Evolutionary conservation across 2,797 vertebrate genomes (phyloP).

Genomic region (Alca torda): DNA sequence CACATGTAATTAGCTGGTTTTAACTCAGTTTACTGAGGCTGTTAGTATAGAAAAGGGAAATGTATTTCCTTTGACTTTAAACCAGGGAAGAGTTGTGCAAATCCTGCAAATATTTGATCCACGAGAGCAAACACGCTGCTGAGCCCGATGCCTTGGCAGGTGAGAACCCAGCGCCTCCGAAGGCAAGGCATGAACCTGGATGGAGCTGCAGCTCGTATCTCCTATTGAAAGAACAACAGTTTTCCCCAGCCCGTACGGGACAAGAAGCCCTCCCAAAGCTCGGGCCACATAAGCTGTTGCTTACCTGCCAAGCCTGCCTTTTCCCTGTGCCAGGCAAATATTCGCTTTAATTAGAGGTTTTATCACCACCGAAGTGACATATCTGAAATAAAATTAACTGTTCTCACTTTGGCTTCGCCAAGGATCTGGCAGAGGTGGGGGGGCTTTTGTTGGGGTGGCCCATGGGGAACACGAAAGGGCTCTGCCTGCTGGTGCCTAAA

Average conservation of each 20-base stretch:
- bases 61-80: not conserved
- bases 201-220: not conserved
- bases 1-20: not conserved
- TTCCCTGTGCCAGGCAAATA: not conserved
- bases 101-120: not conserved
- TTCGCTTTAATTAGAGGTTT: not conserved
- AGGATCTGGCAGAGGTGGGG: not conserved
- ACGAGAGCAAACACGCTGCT: fast-evolving
- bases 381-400: not conserved
- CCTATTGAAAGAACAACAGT: not conserved
- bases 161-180: not conserved
- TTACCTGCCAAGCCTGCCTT: not conserved
- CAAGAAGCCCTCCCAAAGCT: not conserved
- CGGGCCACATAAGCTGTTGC: not conserved
- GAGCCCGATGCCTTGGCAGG: not conserved
- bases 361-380: not conserved
- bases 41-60: not conserved
- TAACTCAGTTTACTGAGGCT: not conserved
- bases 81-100: not conserved
- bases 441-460: no score
- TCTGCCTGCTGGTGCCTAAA: not conserved
- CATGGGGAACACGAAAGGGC: fast-evolving
- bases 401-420: not conserved
- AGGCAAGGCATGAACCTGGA: not conserved
- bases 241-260: no score